Percentiles rank a stretch among this genome's conserved stretches.
Conservation (phyloP, 1,140 invertebrate genomes). For the Rhizoglyphus robini region DNA sequence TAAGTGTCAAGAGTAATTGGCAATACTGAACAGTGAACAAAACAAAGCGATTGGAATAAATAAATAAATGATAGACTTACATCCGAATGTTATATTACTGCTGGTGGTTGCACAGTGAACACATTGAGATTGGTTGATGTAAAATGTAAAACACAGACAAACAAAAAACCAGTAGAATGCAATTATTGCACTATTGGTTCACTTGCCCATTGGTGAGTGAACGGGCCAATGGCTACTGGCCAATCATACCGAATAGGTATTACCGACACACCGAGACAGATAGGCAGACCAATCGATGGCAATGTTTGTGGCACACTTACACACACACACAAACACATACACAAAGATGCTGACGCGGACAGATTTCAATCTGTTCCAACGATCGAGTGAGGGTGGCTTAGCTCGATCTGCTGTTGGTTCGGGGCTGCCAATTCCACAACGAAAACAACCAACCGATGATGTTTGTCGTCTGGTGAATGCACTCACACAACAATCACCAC, state of each 20-base stretch:
- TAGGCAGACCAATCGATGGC: neutral
- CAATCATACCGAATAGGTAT: no score
- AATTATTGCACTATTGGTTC: neutral
- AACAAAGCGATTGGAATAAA: neutral
- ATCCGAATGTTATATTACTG: no score
- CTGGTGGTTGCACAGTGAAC: no score
- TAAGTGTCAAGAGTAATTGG: no score
- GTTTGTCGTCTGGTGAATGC: neutral
- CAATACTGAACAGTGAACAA: neutral
- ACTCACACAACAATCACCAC: neutral
- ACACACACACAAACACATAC: neutral
- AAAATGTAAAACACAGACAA: neutral
- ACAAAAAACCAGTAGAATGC: neutral
- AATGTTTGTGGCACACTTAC: no score
- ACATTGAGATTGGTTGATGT: no score
- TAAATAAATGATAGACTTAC: neutral
- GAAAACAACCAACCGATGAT: no score
- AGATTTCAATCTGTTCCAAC: constrained; percentile 8
- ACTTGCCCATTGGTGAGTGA: neutral
- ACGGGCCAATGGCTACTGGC: no score
- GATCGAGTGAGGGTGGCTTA: neutral
- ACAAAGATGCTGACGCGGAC: neutral
- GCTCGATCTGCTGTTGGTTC: neutral
- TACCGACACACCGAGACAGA: no score
- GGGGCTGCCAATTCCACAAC: no score